Evolutionary conservation across 2,113 vertebrate species (phyloP).

Genomic region (Ascaphus truei): DNA sequence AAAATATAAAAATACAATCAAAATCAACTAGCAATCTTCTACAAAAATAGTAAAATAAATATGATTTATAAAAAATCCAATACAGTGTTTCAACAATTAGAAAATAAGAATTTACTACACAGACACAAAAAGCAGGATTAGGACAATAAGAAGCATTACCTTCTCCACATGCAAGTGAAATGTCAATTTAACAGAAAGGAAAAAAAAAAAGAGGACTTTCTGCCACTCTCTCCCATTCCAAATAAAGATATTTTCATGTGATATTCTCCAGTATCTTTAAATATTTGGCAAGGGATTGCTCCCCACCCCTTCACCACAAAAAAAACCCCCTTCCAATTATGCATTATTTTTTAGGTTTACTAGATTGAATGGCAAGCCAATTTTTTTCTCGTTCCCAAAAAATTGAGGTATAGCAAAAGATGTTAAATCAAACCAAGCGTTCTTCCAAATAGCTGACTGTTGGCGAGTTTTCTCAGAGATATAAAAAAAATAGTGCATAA

Average conservation of each 20-base stretch:
- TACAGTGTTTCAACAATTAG: slow-evolving; percentile 88
- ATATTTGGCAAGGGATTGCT: slow-evolving; percentile 36
- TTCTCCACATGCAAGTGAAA: slow-evolving; percentile 59
- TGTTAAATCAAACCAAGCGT: slow-evolving; percentile 79
- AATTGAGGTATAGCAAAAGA: slow-evolving; percentile 86
- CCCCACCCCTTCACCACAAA: too few species aligned
- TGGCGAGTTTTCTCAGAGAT: slow-evolving; percentile 74
- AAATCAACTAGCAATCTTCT: slow-evolving; percentile 91
- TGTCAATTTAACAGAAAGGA: too few species aligned
- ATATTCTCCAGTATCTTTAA: slow-evolving; percentile 40
- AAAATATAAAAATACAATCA: slow-evolving; percentile 99
- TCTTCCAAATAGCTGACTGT: slow-evolving; percentile 79
- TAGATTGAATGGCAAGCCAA: not conserved
- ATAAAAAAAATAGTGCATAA: slow-evolving; percentile 94
- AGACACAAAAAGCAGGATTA: slow-evolving; percentile 64
- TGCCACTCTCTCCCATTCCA: slow-evolving; percentile 53
- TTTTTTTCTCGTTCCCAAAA: slow-evolving; percentile 56
- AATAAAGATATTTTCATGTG: slow-evolving; percentile 44
- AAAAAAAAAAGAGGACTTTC: slow-evolving; percentile 51
- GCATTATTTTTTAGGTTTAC: not conserved
- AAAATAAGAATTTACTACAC: slow-evolving; percentile 75
- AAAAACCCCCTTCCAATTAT: not conserved
- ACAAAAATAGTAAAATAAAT: slow-evolving; percentile 99
- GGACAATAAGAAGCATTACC: slow-evolving; percentile 43
- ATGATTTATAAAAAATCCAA: slow-evolving; percentile 90